Evolutionary conservation across 2,797 vertebrate species (phyloP), one percentile per base, ranked within the genome.

Genomic region (Sebastes kiyomatsui): DNA sequence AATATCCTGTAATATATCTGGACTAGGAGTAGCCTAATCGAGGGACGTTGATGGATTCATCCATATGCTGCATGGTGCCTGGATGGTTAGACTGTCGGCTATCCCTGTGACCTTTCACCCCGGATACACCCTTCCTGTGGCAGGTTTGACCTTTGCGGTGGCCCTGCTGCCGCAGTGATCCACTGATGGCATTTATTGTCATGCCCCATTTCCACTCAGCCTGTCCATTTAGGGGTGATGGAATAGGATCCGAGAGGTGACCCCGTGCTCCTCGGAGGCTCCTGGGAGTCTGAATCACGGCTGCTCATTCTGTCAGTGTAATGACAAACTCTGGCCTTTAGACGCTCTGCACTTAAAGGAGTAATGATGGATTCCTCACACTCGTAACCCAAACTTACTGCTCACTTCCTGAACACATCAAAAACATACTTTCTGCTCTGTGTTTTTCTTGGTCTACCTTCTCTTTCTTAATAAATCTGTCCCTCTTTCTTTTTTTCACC

Each of bases 171-270:
- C 66, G 52, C 65, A 88, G 38, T 87, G 90, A 92, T 92, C 85
- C n/a, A 55, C 87, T 86, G 83, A 89, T 88, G 90, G 76, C 88
- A 91, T 94, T 92, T 91, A 84, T 88, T 91, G 91, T 91, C 91
- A 90, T 81, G 91, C 88, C 85, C 75, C 89, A 91, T 92, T 88
- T 92, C 90, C 86, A 87, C 88, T 75, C 82, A 46, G 87, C 73
- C 76, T 88, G 88, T 92, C 92, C 86, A 90, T 87, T 93, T 89
- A 77, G 80, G 72, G 82, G 82, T 89, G 90, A 94, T 91, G 87
- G 92, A 94, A 81, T 71, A 90, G 87, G 79, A 92, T 80, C 83
- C 56, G 55, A 92, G 88, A 71, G 75, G 72, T 88, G 92, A 92
- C 88, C 88, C 86, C 6, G 6, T 77, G 83, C 83, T 86, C 83